These are phyloP conservation scores for Geodia barretti DNA, from an alignment of 37 sponge, comb jelly and placozoan species.

Conservation along the genomic window DNA sequence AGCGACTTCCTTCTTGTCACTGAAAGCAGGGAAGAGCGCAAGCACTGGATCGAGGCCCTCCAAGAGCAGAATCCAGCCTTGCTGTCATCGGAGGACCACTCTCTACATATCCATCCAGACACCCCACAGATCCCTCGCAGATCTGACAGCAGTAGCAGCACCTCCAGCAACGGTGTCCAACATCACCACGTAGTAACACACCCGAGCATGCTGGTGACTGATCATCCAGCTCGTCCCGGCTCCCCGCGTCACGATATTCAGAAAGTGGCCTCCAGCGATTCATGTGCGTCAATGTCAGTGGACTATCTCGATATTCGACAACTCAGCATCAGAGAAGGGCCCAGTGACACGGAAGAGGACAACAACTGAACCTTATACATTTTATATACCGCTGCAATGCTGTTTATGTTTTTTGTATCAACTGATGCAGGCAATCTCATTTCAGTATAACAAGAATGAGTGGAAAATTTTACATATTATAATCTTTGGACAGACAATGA, in stretches of 20 bases:
- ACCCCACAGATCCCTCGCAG: not conserved
- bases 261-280: not conserved
- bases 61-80: conserved; percentile 68
- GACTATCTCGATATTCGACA: not conserved
- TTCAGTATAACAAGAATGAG: too few species aligned
- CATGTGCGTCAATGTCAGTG: not conserved
- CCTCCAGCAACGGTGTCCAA: not conserved
- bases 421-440: not conserved
- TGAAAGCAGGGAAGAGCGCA: conserved; percentile 37
- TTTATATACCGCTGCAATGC: too few species aligned
- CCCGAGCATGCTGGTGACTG: not conserved
- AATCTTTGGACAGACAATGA: too few species aligned
- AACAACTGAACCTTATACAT: too few species aligned
- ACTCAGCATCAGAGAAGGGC: conserved; percentile 16
- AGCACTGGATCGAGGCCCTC: conserved; percentile 58
- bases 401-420: not conserved
- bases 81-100: not conserved
- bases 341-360: conserved; percentile 23
- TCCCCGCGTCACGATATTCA: not conserved
- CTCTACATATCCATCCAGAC: not conserved
- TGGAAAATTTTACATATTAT: too few species aligned
- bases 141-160: not conserved
- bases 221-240: too few species aligned
- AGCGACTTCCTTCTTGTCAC: conserved; percentile 63
- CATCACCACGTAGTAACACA: too few species aligned